A percentile compares a stretch with the other conserved stretches of the same genome.
These are phyloP conservation scores for Peromyscus nudipes DNA, from an alignment of 2,797 vertebrate species.

Conservation along the genomic window DNA sequence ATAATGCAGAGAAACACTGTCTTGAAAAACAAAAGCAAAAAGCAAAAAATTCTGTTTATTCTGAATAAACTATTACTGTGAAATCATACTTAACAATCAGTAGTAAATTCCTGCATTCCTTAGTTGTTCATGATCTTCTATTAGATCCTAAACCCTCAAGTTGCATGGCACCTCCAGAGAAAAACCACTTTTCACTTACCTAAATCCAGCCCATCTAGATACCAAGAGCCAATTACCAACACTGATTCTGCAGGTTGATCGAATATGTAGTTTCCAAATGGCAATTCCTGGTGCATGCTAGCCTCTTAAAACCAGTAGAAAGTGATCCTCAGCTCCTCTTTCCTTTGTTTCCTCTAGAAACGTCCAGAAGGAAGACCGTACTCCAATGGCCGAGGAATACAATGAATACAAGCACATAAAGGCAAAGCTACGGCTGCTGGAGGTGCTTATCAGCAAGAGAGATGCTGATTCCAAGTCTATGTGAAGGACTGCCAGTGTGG, in stretches of 20 bases:
- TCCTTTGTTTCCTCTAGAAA: slow-evolving; percentile 89
- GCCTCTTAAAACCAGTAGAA: neutral
- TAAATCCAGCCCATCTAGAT: neutral
- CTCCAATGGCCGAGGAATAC: slow-evolving; percentile 96
- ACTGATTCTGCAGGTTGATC: neutral
- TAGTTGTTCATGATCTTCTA: neutral
- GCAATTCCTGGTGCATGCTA: neutral
- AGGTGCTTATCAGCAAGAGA: slow-evolving; percentile 99
- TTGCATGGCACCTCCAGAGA: neutral
- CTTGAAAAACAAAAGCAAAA: neutral
- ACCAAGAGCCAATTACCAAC: neutral
- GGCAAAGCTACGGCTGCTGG: slow-evolving; percentile 96
- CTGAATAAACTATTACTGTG: neutral
- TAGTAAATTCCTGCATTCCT: neutral
- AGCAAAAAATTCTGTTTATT: neutral
- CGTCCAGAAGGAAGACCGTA: slow-evolving; percentile 97
- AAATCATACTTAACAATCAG: neutral
- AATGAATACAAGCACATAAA: slow-evolving; percentile 98
- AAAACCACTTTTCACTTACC: neutral
- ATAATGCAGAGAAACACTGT: neutral
- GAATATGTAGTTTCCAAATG: neutral
- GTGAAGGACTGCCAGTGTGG: slow-evolving; percentile 78
- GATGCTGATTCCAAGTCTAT: slow-evolving; percentile 90
- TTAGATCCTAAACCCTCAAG: neutral
- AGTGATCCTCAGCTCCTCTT: slow-evolving; percentile 20